Percentiles rank a stretch among this genome's conserved stretches.
Conservation (phyloP, 2,888 invertebrate genomes). For the Boloria selene region DNA sequence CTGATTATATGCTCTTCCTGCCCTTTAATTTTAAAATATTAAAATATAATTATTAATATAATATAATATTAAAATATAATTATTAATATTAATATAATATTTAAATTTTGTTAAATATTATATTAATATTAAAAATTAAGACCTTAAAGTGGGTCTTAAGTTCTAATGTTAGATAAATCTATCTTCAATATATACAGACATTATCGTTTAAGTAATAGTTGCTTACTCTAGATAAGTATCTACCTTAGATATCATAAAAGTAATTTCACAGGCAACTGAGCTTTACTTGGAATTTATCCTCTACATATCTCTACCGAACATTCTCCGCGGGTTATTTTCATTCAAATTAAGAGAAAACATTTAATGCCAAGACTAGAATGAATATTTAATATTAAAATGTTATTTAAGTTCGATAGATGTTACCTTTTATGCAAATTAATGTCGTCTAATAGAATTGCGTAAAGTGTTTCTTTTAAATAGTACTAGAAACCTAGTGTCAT, state of each 20-base stretch:
- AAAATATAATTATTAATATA: too few species aligned
- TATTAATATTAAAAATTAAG: too few species aligned
- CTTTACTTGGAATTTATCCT: not conserved
- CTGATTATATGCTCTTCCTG: too few species aligned
- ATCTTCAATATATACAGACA: not conserved
- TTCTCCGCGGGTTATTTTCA: not conserved
- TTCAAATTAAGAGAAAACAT: slow-evolving; percentile 1
- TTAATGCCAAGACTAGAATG: not conserved
- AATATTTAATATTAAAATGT: not conserved
- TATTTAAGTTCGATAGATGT: not conserved
- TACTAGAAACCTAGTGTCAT: too few species aligned
- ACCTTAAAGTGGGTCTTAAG: too few species aligned
- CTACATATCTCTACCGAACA: not conserved
- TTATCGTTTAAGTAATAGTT: not conserved
- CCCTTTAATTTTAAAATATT: too few species aligned
- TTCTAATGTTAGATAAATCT: too few species aligned
- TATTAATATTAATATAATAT: too few species aligned
- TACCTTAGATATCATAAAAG: not conserved
- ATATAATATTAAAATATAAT: too few species aligned
- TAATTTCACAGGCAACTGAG: slow-evolving; percentile 3
- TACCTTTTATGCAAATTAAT: not conserved
- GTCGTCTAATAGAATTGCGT: not conserved
- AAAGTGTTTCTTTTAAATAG: not conserved
- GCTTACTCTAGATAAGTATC: not conserved
- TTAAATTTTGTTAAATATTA: too few species aligned